These are phyloP conservation scores for Haliclona indistincta DNA, from an alignment of 37 sponge, comb jelly and placozoan genomes.

Conservation along the genomic window DNA sequence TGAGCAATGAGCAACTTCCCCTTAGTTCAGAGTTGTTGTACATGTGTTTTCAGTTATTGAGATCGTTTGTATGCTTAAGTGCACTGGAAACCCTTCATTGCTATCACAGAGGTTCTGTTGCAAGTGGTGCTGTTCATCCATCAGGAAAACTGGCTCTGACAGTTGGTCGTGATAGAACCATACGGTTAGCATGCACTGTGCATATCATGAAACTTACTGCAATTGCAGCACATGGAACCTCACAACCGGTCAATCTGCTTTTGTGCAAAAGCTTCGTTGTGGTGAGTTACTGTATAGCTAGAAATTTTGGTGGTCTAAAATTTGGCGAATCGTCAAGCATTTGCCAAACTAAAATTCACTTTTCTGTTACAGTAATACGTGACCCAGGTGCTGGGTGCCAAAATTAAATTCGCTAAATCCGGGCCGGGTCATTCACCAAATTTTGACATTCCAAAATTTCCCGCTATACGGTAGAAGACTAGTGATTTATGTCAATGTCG, in stretches of 20 bases:
- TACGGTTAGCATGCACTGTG: conserved; percentile 27
- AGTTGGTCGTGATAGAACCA: conserved; percentile 68
- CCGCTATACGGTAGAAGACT: not conserved
- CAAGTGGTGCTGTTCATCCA: conserved; percentile 56
- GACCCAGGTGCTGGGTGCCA: too few relatives aligned
- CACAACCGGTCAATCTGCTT: conserved; percentile 12
- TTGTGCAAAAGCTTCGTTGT: conserved; percentile 16
- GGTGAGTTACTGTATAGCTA: conserved; percentile 14
- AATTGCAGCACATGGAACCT: conserved; percentile 59
- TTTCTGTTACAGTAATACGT: not conserved
- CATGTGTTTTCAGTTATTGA: not conserved
- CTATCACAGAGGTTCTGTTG: conserved; percentile 35
- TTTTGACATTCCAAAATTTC: too few relatives aligned
- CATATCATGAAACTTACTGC: not conserved
- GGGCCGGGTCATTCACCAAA: too few relatives aligned
- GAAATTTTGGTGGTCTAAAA: too few relatives aligned
- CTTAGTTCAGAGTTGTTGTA: not conserved
- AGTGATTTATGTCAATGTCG: not conserved
- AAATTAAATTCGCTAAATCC: not conserved
- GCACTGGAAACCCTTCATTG: not conserved
- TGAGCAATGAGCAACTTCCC: not conserved
- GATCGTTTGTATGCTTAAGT: not conserved
- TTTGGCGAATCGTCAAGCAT: too few relatives aligned
- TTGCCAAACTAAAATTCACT: not conserved
- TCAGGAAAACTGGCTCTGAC: conserved; percentile 67